Conservation (phyloP, 1,140 invertebrate species). For the Achatina immaculata region DNA sequence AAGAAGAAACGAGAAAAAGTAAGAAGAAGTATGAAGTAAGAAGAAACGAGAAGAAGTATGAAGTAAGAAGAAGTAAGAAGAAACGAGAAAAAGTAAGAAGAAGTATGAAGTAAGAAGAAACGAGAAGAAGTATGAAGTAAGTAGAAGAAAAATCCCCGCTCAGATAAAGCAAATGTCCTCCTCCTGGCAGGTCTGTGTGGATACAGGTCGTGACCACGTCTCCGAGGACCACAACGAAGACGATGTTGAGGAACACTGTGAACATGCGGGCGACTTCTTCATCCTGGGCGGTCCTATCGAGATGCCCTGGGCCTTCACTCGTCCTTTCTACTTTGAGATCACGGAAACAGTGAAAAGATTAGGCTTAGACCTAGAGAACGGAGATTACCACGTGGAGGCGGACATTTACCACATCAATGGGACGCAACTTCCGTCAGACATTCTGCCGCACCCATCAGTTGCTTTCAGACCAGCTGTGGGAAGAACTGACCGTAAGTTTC, state of each 20-base stretch:
- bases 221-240: not conserved
- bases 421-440: constrained; percentile 17
- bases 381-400: constrained; percentile 38
- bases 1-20: too few species aligned
- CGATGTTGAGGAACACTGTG: constrained; percentile 15
- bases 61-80: too few species aligned
- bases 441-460: constrained; percentile 37
- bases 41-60: too few species aligned
- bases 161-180: too few species aligned
- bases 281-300: constrained; percentile 41
- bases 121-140: too few species aligned
- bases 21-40: too few species aligned
- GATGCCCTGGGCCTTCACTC: constrained; percentile 41
- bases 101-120: too few species aligned
- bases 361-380: constrained; percentile 20
- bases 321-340: constrained; percentile 44
- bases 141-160: too few species aligned
- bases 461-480: constrained; percentile 35
- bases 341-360: constrained; percentile 35
- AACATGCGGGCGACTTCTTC: constrained; percentile 43
- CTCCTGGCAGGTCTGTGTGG: constrained; percentile 38
- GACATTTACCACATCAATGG: constrained; percentile 44
- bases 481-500: constrained; percentile 42
- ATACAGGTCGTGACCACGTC: not conserved
- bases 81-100: too few species aligned